Conservation (phyloP, 2,797 vertebrate species). For the Notolabrus celidotus region DNA sequence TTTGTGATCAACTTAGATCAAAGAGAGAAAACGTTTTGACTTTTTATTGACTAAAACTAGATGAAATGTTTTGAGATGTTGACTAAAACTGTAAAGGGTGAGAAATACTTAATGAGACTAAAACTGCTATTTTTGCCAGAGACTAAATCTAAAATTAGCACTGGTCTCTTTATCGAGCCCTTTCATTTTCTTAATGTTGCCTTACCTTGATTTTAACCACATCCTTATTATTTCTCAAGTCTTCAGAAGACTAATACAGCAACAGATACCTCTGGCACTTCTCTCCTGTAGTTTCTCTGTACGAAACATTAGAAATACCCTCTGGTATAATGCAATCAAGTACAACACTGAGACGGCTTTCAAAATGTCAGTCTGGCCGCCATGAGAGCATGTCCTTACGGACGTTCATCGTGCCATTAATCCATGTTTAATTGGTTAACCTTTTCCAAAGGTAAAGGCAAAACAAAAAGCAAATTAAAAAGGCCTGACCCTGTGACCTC, state of each 20-base stretch:
- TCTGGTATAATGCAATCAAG: background rate
- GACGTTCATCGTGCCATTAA: conserved; percentile 18
- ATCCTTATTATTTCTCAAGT: background rate
- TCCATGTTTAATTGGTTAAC: conserved; percentile 37
- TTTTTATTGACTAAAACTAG: too few relatives aligned
- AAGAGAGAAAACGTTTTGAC: too few relatives aligned
- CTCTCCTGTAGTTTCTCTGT: background rate
- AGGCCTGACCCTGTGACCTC: conserved; percentile 15
- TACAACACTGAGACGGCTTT: background rate
- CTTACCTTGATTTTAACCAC: too few relatives aligned
- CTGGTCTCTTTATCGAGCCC: too few relatives aligned
- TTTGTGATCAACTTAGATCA: too few relatives aligned
- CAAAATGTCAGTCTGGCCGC: conserved; percentile 8
- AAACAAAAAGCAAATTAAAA: background rate
- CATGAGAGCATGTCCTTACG: background rate
- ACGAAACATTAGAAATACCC: background rate
- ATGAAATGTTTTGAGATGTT: too few relatives aligned
- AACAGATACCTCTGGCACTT: background rate
- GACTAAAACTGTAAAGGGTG: too few relatives aligned
- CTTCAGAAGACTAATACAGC: background rate
- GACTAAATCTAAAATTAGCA: too few relatives aligned
- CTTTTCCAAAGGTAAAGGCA: conserved; percentile 3
- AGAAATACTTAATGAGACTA: too few relatives aligned
- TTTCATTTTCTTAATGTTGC: too few relatives aligned
- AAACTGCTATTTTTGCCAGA: too few relatives aligned